A percentile compares a stretch with the other conserved stretches of the same genome.
Conservation (phyloP, 2,113 vertebrate species). For the Pavo muticus region DNA sequence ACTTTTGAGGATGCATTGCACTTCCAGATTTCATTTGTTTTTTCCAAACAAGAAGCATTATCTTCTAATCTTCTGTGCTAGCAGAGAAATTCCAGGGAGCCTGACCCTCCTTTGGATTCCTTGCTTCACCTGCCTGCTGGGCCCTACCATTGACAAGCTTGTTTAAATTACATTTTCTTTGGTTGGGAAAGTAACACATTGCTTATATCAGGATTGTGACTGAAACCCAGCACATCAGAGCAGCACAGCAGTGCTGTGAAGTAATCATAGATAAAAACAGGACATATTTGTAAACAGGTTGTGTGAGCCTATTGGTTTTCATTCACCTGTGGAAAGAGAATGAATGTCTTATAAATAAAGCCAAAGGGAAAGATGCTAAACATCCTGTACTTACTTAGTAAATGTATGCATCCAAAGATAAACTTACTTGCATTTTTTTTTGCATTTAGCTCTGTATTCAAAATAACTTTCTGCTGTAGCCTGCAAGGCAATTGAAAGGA, state of each 20-base stretch:
- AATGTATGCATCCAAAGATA: constrained; percentile 1
- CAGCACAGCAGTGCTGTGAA: constrained; percentile 39
- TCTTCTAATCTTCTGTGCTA: constrained; percentile 32
- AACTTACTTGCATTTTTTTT: not conserved
- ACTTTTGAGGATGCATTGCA: constrained; percentile 8
- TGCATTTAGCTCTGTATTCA: not conserved
- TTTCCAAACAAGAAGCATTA: not conserved
- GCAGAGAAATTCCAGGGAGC: constrained; percentile 5
- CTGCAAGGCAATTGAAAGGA: not conserved
- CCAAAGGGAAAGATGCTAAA: constrained; percentile 45
- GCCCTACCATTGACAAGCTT: constrained; percentile 48
- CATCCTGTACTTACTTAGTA: not conserved
- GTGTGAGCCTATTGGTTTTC: constrained; percentile 43
- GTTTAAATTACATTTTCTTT: constrained; percentile 64
- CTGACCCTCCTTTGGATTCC: constrained; percentile 6
- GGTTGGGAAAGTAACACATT: constrained; percentile 24
- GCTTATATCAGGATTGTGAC: constrained; percentile 57
- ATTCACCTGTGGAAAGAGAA: constrained; percentile 58
- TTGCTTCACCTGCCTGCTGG: constrained; percentile 33
- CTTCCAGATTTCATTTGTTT: constrained; percentile 5
- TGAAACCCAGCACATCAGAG: constrained; percentile 51
- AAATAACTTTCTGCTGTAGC: not conserved
- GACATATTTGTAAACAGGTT: constrained; percentile 65
- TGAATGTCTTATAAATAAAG: constrained; percentile 47
- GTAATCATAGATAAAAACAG: constrained; percentile 57